phyloP scores from a whole-genome alignment of 2,113 vertebrate species.

The Dasyurus viverrinus region DNA sequence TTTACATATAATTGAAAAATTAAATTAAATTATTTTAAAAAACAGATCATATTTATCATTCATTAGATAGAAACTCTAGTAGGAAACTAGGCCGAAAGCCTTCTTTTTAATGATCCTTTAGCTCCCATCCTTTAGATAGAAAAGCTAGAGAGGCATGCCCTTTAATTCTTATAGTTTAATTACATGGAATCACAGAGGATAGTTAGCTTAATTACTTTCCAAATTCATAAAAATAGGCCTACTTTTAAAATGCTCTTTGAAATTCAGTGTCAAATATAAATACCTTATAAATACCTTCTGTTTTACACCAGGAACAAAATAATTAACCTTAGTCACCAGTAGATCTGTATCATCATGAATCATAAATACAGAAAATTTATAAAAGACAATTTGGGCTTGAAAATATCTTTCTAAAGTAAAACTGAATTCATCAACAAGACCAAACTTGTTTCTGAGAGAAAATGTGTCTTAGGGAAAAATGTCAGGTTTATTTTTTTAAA shows the following conservation, averaged over 20 bases:
- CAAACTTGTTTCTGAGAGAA: slow-evolving; percentile 18
- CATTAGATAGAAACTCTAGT: neutral
- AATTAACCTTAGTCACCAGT: neutral
- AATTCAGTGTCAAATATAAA: slow-evolving; percentile 13
- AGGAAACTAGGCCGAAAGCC: neutral
- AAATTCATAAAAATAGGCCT: slow-evolving; percentile 45
- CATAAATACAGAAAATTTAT: slow-evolving; percentile 9
- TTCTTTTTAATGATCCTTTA: neutral
- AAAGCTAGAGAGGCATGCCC: neutral
- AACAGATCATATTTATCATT: neutral
- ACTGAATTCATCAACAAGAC: slow-evolving; percentile 2
- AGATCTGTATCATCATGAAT: neutral
- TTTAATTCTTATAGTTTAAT: slow-evolving; percentile 48
- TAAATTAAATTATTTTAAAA: no score
- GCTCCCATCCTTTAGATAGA: neutral
- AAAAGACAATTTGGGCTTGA: neutral
- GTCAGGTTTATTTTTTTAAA: neutral
- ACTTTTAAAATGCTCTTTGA: slow-evolving; percentile 8
- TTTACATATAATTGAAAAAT: no score
- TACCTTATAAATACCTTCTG: neutral
- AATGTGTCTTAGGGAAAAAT: neutral
- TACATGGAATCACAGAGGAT: slow-evolving; percentile 34
- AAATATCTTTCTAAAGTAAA: neutral
- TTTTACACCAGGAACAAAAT: neutral
- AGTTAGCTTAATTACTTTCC: slow-evolving; percentile 15